Base-by-base conservation (phyloP, 2,113 vertebrate genomes). In the Tauraco erythrolophus region DNA sequence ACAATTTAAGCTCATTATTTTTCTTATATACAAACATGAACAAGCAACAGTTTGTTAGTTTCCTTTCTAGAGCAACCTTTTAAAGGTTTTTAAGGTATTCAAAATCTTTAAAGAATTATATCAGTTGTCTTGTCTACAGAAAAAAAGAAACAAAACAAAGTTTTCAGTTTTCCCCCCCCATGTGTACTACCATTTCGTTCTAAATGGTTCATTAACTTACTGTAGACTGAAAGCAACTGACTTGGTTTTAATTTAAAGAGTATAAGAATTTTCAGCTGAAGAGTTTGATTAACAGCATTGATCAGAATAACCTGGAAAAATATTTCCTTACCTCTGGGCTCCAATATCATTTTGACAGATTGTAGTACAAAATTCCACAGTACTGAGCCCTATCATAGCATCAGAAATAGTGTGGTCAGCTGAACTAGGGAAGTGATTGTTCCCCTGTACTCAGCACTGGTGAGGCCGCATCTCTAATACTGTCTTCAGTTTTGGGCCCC, bases 381-480 rank as follows among this genome's bases (percentile, higher is more conserved):
- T 66, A 58, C 9, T 33, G 74, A 81, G 8, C 21, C 69, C 15
- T 62, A 9, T 37, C 18, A 14, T 12, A 11, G 35, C 15, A 19
- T 15, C 35, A 68, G n/a, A 11, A 39, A 12, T 0, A 2, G 11
- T 7, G 35, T 39, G 53, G 53, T 31, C 35, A 62, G 71, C 41
- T 35, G 33, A 41, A 74, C 1, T 14, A 41, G 25, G 21, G 71
- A 57, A 62, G 37, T 0, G 1, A 30, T 14, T 13, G 17, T 54
- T 2, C 48, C 16, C 9, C 12, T 68, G 28, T 5, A 3, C 21
- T 19, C 2, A 0, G 27, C 27, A 39, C n/a, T 27, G n/a, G 27
- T 46, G 41, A 81, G 28, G 41, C 33, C 0, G 0, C 51, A 68
- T 21, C 33, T 37, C 2, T 1, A 56, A 24, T 56, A 11, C 8